These are phyloP conservation scores for Ceriagrion tenellum DNA, from an alignment of 2,888 invertebrate genomes.

Conservation along the genomic window DNA sequence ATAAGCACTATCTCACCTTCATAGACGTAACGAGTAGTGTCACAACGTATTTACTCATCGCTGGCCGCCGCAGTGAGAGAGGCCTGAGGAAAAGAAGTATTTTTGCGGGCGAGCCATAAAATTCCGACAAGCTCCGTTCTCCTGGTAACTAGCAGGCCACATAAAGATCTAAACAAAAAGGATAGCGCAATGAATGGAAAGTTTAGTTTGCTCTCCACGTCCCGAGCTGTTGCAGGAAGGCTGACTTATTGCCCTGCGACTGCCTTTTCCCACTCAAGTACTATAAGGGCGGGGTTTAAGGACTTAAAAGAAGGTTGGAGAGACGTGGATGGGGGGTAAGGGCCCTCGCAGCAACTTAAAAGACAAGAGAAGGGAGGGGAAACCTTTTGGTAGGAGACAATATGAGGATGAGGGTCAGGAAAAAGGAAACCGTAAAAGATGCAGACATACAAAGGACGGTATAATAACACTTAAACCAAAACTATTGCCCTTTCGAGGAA, in stretches of 20 bases:
- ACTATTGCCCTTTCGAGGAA: too few relatives aligned
- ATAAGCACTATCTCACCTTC: background rate
- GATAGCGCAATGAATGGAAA: constrained; percentile 33
- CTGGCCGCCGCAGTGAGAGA: background rate
- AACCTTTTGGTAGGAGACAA: too few relatives aligned
- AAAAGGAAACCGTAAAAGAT: too few relatives aligned
- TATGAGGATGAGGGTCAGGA: too few relatives aligned
- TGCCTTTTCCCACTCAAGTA: constrained; percentile 12
- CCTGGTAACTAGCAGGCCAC: background rate
- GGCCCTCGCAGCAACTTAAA: background rate
- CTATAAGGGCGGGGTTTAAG: constrained; percentile 6
- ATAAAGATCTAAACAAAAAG: constrained; percentile 2
- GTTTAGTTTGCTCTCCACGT: constrained; percentile 54
- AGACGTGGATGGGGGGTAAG: background rate
- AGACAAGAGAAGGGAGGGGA: background rate
- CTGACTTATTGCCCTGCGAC: constrained; percentile 34
- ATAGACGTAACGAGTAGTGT: background rate
- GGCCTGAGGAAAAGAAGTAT: background rate
- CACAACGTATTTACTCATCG: background rate
- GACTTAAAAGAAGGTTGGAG: background rate
- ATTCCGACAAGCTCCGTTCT: background rate
- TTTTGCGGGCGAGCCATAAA: background rate
- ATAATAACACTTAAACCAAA: too few relatives aligned
- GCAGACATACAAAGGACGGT: too few relatives aligned
- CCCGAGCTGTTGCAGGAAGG: constrained; percentile 6